Base-by-base conservation (phyloP, 2,888 invertebrate species). In the Tenthredo notha region DNA sequence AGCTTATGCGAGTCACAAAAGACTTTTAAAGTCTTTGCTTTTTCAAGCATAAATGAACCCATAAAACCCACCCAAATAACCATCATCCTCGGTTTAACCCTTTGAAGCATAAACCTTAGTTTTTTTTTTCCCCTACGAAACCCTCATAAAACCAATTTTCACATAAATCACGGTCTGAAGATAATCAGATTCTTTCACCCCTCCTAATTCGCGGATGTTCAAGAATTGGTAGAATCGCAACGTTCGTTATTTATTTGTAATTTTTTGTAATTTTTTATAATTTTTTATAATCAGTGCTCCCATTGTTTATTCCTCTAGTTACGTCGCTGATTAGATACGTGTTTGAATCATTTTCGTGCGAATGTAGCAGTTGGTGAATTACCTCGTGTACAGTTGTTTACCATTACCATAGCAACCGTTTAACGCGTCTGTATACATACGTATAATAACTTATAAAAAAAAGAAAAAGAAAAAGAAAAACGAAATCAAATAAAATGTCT, bases 361-460 rank as follows among this genome's bases (percentile, higher is more conserved):
- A 61, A 61, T 21, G 9, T 33, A 33, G 67, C 67, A 67, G 67
- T 67, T 67, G 67, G 67, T 25, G 67, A n/a, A 50, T 50, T 25
- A 67, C 67, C 33, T 15, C 15, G 67, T 33, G 33, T 67, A 33
- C 47, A 67, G 29, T 74, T 47, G 74, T 74, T 74, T 43, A 21
- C 74, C 43, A 74, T 74, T 25, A 43, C 74, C 43, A 74, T 40
- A 43, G 74, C 25, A 74, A 74, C 74, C 15, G 15, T 9, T 33
- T 9, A 72, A 25, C 70, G 33, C 21, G 7, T 72, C 18, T 37
- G 10, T 40, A 72, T 10, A 4, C 21, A 25, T 67, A 33, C 67
- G 18, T 65, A 65, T 21, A 12, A 33, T 33, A 67, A 33, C 12
- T 10, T 33, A 12, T 1, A 67, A 5, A 18, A 15, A 33, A 25